A percentile compares a stretch with the other conserved stretches of the same genome.
Conservation (phyloP, 2,797 vertebrate genomes). For the Microtus obscurus region DNA sequence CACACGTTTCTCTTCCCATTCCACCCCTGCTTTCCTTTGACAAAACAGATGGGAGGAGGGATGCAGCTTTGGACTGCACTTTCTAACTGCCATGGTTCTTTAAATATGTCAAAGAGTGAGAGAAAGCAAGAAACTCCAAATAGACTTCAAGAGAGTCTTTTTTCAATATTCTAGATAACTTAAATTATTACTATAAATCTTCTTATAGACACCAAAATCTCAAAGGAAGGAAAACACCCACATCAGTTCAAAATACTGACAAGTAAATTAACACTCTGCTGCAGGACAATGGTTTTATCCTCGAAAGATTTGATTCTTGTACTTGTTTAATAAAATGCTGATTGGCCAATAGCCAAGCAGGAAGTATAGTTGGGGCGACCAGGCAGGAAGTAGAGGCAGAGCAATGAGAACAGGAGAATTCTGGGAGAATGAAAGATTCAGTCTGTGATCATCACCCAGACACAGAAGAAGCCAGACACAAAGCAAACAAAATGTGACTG, state of each 20-base stretch:
- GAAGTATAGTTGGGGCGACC: no score
- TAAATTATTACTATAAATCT: neutral
- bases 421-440: no score
- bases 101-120: constrained; percentile 71
- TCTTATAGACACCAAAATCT: neutral
- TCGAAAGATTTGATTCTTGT: no score
- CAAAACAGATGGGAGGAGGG: neutral
- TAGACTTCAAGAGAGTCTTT: constrained; percentile 60
- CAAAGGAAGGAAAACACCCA: constrained; percentile 68
- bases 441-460: no score
- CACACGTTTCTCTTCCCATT: neutral
- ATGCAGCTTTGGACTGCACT: constrained; percentile 7
- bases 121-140: constrained; percentile 66
- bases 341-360: no score
- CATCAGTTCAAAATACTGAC: constrained; percentile 54
- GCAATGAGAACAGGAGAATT: no score
- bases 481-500: no score
- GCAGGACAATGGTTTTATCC: no score
- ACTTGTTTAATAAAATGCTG: no score
- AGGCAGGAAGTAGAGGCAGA: no score
- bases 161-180: constrained; percentile 18
- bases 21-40: neutral
- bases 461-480: no score
- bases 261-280: constrained; percentile 39
- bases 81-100: constrained; percentile 65